A percentile compares a stretch with the other conserved stretches of the same genome.
Evolutionary conservation across 2,888 invertebrate genomes (phyloP).

Genomic region (Orchesellides sinensis): DNA sequence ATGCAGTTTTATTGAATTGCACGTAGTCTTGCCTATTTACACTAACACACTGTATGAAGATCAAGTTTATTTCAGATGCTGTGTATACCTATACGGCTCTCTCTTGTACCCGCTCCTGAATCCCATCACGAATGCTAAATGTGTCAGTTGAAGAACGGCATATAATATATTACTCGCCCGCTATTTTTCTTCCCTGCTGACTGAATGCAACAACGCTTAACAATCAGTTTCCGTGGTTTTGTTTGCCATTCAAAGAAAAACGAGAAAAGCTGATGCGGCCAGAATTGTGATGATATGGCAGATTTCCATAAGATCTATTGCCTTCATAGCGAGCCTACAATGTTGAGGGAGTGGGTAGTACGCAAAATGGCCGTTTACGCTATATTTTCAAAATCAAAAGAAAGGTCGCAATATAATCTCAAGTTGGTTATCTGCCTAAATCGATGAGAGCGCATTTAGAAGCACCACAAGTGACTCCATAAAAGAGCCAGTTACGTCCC

Average conservation of each 20-base stretch:
- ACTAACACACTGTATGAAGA: too few species aligned
- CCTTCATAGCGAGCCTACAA: not conserved
- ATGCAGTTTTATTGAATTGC: too few species aligned
- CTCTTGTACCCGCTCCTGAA: too few species aligned
- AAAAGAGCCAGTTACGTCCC: conserved; percentile 16
- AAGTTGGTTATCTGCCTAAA: conserved; percentile 52
- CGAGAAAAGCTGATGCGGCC: conserved; percentile 34
- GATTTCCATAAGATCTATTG: conserved; percentile 48
- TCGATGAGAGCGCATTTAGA: conserved; percentile 26
- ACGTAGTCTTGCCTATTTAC: too few species aligned
- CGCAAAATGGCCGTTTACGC: not conserved
- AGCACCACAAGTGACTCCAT: conserved; percentile 10
- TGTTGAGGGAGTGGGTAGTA: not conserved
- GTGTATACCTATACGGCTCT: too few species aligned
- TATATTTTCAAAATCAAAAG: not conserved
- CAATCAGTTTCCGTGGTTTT: conserved; percentile 38
- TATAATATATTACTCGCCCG: conserved; percentile 31
- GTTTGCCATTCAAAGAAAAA: conserved; percentile 25
- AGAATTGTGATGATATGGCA: conserved; percentile 48
- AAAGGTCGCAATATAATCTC: conserved; percentile 31
- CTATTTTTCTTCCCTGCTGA: conserved; percentile 24
- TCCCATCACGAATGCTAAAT: conserved; percentile 4
- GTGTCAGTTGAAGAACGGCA: conserved; percentile 28
- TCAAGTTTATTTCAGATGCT: too few species aligned
- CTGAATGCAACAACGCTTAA: conserved; percentile 30